These are phyloP conservation scores for Rotaria socialis DNA, from an alignment of 2,888 invertebrate genomes.

Conservation along the genomic window DNA sequence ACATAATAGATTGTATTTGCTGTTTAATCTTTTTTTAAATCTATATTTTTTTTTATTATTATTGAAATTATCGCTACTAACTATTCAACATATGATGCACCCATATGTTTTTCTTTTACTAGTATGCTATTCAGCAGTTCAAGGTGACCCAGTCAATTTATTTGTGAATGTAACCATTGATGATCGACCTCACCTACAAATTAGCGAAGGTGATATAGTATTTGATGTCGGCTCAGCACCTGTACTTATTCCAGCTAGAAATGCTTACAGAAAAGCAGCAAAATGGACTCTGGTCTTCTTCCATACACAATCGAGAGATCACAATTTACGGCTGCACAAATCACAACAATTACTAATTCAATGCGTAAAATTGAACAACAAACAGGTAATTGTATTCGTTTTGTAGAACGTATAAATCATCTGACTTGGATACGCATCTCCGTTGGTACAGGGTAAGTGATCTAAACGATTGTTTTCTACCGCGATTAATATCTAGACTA, in stretches of 20 bases:
- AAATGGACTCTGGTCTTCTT: constrained; percentile 41
- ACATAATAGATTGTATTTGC: neutral
- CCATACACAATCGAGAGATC: constrained; percentile 36
- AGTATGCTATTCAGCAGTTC: neutral
- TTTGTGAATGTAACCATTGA: neutral
- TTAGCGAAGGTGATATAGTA: neutral
- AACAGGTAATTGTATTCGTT: constrained; percentile 43
- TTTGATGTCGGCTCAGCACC: neutral
- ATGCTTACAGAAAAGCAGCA: neutral
- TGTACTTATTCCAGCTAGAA: neutral
- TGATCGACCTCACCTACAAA: neutral
- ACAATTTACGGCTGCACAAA: constrained; percentile 1
- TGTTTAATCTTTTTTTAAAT: neutral
- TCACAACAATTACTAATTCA: neutral
- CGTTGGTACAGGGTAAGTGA: constrained; percentile 35
- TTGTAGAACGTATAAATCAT: constrained; percentile 35
- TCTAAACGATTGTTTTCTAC: neutral
- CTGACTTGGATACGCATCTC: constrained; percentile 40
- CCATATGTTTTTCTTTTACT: neutral
- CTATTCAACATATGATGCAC: neutral
- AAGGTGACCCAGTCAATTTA: neutral
- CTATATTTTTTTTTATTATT: neutral
- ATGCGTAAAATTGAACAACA: constrained; percentile 41
- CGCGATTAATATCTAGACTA: neutral
- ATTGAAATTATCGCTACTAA: neutral